phyloP scores from a whole-genome alignment of 1,140 invertebrate genomes.

The Cotesia glomerata region DNA sequence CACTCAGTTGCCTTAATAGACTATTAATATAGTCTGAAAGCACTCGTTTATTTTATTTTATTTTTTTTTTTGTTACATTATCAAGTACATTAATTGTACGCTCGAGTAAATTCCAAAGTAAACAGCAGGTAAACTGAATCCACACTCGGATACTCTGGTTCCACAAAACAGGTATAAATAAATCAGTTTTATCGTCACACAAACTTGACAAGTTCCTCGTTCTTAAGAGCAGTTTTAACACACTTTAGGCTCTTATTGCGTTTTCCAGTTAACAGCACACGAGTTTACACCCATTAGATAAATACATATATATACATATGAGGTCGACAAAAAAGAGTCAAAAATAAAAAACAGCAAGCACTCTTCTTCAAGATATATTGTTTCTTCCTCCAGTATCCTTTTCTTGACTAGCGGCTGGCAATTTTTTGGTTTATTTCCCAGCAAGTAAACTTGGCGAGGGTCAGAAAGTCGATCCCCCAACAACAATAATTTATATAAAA shows the following conservation, averaged over 20 bases:
- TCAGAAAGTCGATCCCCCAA: not conserved
- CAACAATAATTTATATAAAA: slow-evolving; percentile 23
- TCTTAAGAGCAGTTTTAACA: not conserved
- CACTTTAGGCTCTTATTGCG: not conserved
- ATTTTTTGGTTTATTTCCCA: no score
- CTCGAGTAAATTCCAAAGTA: no score
- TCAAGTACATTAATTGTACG: no score
- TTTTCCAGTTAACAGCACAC: slow-evolving; percentile 6
- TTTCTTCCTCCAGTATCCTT: not conserved
- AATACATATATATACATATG: not conserved
- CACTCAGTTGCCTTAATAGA: no score
- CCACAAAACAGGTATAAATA: slow-evolving; percentile 27
- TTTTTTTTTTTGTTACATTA: not conserved
- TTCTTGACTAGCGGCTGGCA: no score
- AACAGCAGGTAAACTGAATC: no score
- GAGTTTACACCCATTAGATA: not conserved
- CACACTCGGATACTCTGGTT: not conserved
- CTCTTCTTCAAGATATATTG: not conserved
- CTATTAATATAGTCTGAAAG: no score
- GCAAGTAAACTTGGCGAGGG: not conserved
- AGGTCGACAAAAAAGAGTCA: not conserved
- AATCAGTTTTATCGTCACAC: slow-evolving; percentile 31
- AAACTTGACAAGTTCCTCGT: slow-evolving; percentile 15
- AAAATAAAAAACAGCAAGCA: not conserved
- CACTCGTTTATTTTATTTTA: not conserved